phyloP scores from a whole-genome alignment of 2,797 vertebrate genomes.

The Meriones psammophilus region DNA sequence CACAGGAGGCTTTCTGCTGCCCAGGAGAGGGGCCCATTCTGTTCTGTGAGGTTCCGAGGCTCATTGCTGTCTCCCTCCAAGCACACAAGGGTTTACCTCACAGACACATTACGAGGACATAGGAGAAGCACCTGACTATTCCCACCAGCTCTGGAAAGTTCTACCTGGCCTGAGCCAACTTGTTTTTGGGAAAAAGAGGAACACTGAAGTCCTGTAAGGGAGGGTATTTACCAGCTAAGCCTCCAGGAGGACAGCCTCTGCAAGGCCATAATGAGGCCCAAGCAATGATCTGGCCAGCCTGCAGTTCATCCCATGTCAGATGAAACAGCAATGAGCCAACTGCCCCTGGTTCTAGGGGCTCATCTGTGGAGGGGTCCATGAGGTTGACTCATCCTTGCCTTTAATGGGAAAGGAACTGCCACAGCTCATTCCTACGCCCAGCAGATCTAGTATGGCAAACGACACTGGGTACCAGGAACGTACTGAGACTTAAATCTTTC shows the following conservation, averaged over 20 bases:
- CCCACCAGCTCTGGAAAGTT: not conserved
- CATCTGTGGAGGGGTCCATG: conserved; percentile 62
- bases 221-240: not conserved
- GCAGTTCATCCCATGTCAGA: conserved; percentile 84
- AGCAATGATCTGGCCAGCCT: conserved; percentile 80
- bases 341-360: conserved; percentile 84
- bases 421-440: conserved; percentile 72
- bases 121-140: not conserved
- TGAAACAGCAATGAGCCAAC: conserved; percentile 85
- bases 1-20: not conserved
- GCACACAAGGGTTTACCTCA: not conserved
- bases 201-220: conserved; percentile 16
- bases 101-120: not conserved
- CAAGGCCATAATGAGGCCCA: conserved; percentile 77
- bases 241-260: conserved; percentile 65
- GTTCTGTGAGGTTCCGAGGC: not conserved
- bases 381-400: conserved; percentile 85
- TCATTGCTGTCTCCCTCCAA: not conserved
- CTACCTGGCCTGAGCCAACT: not conserved
- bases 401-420: conserved; percentile 84
- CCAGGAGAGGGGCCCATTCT: not conserved
- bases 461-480: not conserved
- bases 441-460: not conserved
- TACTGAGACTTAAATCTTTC: not conserved
- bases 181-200: not conserved